phyloP scores from a whole-genome alignment of 2,797 vertebrate species.

The Neoniphon sammara region DNA sequence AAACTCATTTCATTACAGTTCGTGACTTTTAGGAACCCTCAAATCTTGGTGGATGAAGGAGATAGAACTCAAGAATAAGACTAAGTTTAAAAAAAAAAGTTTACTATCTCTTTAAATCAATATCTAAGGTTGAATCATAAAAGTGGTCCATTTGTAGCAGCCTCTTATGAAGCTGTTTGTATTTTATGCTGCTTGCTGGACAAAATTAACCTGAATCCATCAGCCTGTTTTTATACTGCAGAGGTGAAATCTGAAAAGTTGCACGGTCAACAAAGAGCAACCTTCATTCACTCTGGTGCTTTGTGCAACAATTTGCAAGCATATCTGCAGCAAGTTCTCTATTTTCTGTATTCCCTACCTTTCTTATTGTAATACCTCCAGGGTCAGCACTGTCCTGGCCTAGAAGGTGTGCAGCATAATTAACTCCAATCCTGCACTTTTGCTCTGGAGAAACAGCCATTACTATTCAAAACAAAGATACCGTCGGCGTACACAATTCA shows the following conservation, averaged over 20 bases:
- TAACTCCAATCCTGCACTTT: constrained; percentile 34
- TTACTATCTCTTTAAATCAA: too few species aligned
- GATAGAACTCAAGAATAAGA: too few species aligned
- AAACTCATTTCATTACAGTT: too few species aligned
- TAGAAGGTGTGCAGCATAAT: constrained; percentile 23
- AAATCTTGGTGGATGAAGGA: too few species aligned
- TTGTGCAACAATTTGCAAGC: background rate
- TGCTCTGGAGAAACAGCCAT: constrained; percentile 50
- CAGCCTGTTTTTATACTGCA: background rate
- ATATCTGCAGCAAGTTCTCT: constrained; percentile 6
- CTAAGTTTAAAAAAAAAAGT: too few species aligned
- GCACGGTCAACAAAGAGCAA: background rate
- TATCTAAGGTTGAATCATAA: too few species aligned
- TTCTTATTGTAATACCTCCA: constrained; percentile 18
- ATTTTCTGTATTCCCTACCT: background rate
- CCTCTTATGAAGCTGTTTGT: too few species aligned
- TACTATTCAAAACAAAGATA: constrained; percentile 36
- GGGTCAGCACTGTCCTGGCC: constrained; percentile 12
- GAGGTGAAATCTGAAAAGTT: too few species aligned
- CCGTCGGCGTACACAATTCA: background rate
- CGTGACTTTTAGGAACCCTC: too few species aligned
- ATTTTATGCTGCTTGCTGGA: too few species aligned
- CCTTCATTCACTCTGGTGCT: background rate
- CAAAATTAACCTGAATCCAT: background rate
- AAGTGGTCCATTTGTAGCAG: too few species aligned